phyloP scores from a whole-genome alignment of 2,888 invertebrate species.

The Nycteola revayana region DNA sequence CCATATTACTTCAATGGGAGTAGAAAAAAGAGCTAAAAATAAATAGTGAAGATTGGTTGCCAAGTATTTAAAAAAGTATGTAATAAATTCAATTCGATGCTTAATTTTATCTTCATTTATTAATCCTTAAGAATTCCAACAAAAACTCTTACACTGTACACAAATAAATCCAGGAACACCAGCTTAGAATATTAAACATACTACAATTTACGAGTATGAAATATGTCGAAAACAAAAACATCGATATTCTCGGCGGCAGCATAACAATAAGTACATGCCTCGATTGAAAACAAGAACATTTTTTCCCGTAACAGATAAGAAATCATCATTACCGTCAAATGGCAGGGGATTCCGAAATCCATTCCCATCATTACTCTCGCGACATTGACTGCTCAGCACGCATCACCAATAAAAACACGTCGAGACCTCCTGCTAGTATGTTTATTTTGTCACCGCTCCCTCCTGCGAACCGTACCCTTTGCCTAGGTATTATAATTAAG shows the following conservation, averaged over 20 bases:
- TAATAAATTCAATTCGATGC: no score
- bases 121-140: no score
- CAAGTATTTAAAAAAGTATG: no score
- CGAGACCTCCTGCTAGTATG: conserved; percentile 64
- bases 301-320: conserved; percentile 42
- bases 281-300: conserved; percentile 36
- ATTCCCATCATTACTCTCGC: conserved; percentile 66
- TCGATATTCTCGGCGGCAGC: conserved; percentile 32
- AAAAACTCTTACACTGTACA: no score
- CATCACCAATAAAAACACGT: conserved; percentile 67
- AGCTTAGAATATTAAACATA: conserved; percentile 18
- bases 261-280: conserved; percentile 22
- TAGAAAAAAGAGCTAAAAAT: no score
- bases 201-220: conserved; percentile 18
- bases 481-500: conserved; percentile 77
- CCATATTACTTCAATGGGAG: no score
- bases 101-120: no score
- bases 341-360: conserved; percentile 45
- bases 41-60: no score
- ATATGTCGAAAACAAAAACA: conserved; percentile 29
- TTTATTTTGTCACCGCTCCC: conserved; percentile 61
- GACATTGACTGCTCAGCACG: conserved; percentile 69
- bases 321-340: conserved; percentile 48
- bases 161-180: no score
- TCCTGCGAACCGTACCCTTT: conserved; percentile 44